Base-by-base conservation (phyloP, 2,113 vertebrate species). In the Corvus cornix region DNA sequence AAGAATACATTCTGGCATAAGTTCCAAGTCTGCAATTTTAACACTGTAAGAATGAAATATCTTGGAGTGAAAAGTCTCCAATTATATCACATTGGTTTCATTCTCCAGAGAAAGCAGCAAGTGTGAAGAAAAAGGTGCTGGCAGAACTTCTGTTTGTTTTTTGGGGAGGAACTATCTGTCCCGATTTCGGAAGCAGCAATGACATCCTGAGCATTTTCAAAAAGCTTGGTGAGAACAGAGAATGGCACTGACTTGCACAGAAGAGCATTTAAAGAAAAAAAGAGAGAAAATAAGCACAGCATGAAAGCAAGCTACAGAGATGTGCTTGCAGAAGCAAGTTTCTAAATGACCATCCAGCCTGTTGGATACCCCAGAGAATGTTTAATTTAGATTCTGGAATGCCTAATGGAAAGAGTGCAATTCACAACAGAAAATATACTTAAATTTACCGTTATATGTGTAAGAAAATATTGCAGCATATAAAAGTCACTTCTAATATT, bases 121-220 rank as follows among this genome's bases (percentile, higher is more conserved):
- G 39, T 20, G 44, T 59, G 64, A 86, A 81, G 67, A 83, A 84
- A 96, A 86, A 1, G 4, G 27, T 48, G n/a, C 77, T 89, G 85
- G 76, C 72, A 94, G 87, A 64, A 90, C 30, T 81, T 83, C 26
- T 91, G 60, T 89, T 95, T 91, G 79, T 35, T 88, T 90, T 92
- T 81, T 24, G n/a, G 83, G 68, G 79, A 92, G 56, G 87, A 94
- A 94, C 93, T 88, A 84, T 94, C 90, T 92, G 92, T 76, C 93
- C 92, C 35, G 30, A 56, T 84, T 96, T 89, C 2, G 3, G 87
- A 90, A 87, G 83, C 83, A 60, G 83, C 56, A 91, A 13, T 58
- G 69, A 96, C 90, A 96, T n/a, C 52, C 76, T 5, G 0, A 80
- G 76, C 56, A 22, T 75, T 90, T 90, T 84, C 73, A 89, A 91